These are phyloP conservation scores for Cottus gobio DNA, from an alignment of 2,113 vertebrate species.

Conservation along the genomic window DNA sequence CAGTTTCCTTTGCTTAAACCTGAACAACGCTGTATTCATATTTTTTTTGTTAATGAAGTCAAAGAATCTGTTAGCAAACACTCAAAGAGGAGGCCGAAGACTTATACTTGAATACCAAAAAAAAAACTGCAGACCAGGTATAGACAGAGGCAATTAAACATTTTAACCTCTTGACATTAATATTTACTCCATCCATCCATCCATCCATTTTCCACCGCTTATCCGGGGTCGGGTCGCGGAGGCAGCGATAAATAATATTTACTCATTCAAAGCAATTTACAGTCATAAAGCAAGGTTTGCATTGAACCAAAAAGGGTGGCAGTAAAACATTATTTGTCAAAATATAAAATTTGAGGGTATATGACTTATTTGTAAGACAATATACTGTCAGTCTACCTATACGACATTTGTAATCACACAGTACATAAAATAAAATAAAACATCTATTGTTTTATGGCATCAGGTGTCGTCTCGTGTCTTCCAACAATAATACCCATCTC, in stretches of 20 bases:
- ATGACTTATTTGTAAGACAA: background rate
- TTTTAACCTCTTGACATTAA: background rate
- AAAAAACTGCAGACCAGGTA: background rate
- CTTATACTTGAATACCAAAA: background rate
- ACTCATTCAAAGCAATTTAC: background rate
- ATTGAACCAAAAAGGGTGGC: background rate
- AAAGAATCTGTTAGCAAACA: background rate
- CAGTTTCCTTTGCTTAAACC: too few species aligned
- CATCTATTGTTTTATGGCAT: too few species aligned
- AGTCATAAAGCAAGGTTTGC: background rate
- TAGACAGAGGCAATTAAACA: background rate
- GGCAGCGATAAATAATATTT: too few species aligned
- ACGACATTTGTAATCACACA: background rate
- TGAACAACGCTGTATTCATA: too few species aligned
- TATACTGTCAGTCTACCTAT: background rate
- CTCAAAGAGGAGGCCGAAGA: background rate
- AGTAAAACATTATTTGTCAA: too few species aligned
- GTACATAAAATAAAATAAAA: too few species aligned
- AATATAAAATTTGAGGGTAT: background rate
- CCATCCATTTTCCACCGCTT: too few species aligned
- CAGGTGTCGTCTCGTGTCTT: constrained; percentile 1
- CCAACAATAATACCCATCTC: constrained; percentile 10
- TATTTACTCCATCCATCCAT: too few species aligned
- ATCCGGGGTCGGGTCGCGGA: too few species aligned
- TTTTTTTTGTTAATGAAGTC: too few species aligned